phyloP scores from a whole-genome alignment of 2,797 vertebrate genomes.

The Octomys mimax region DNA sequence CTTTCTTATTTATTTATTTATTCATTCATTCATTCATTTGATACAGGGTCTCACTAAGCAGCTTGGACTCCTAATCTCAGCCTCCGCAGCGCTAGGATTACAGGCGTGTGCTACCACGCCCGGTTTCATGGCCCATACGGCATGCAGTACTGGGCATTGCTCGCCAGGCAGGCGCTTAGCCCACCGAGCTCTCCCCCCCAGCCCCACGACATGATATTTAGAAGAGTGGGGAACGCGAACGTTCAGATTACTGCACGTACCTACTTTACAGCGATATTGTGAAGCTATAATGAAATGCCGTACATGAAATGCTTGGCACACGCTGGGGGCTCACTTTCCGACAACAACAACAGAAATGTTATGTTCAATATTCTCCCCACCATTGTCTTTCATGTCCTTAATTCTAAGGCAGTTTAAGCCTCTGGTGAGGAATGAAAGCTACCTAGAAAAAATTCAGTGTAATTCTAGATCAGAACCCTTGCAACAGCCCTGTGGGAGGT shows the following conservation, averaged over 20 bases:
- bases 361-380: not conserved
- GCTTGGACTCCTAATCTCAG: too few relatives aligned
- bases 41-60: too few relatives aligned
- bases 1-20: too few relatives aligned
- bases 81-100: too few relatives aligned
- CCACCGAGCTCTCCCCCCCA: too few relatives aligned
- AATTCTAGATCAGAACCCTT: constrained; percentile 14
- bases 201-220: not conserved
- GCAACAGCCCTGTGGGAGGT: not conserved
- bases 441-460: constrained; percentile 11
- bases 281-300: not conserved
- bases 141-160: too few relatives aligned
- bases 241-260: too few relatives aligned
- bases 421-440: not conserved
- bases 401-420: not conserved
- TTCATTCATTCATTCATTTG: too few relatives aligned
- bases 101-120: too few relatives aligned
- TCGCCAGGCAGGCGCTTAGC: too few relatives aligned
- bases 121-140: too few relatives aligned
- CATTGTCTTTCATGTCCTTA: not conserved
- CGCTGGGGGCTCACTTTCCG: not conserved
- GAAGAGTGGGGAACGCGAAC: not conserved
- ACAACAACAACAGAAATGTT: not conserved
- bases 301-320: not conserved
- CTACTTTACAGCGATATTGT: not conserved